Conservation (phyloP, 2,113 vertebrate genomes). For the Siniperca chuatsi region DNA sequence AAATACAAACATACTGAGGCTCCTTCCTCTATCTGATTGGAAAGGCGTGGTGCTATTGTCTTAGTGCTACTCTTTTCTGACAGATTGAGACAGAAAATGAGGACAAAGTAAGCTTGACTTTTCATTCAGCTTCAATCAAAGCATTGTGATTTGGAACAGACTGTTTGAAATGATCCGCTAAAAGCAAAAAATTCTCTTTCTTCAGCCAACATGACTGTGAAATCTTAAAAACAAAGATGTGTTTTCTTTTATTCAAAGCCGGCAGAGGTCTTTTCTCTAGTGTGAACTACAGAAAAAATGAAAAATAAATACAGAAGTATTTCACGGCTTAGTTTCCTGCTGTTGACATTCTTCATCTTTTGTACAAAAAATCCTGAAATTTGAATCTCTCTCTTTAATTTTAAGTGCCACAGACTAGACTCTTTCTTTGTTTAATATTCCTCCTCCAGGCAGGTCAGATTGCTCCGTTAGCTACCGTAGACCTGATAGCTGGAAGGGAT, state of each 20-base stretch:
- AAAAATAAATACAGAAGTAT: neutral
- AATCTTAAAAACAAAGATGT: conserved; percentile 10
- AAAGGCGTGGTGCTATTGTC: conserved; percentile 21
- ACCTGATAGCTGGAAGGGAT: conserved; percentile 7
- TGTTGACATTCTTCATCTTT: neutral
- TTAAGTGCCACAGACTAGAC: neutral
- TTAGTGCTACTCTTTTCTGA: conserved; percentile 1
- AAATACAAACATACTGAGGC: neutral
- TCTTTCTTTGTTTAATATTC: conserved; percentile 39
- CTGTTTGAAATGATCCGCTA: neutral
- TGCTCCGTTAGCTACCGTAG: neutral
- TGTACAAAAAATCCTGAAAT: neutral
- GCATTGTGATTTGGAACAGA: conserved; percentile 6
- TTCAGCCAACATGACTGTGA: neutral
- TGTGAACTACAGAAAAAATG: neutral
- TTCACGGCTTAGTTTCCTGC: neutral
- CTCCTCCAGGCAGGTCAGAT: conserved; percentile 25
- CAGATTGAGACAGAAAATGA: conserved; percentile 26
- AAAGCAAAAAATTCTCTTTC: neutral
- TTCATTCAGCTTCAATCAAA: conserved; percentile 26
- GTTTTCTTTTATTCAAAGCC: neutral
- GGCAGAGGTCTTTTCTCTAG: neutral
- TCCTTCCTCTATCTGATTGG: conserved; percentile 28
- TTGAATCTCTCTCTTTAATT: neutral
- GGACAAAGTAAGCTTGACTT: conserved; percentile 18